These are phyloP conservation scores for Dipus sagitta DNA, from an alignment of 2,797 vertebrate species.

Conservation along the genomic window DNA sequence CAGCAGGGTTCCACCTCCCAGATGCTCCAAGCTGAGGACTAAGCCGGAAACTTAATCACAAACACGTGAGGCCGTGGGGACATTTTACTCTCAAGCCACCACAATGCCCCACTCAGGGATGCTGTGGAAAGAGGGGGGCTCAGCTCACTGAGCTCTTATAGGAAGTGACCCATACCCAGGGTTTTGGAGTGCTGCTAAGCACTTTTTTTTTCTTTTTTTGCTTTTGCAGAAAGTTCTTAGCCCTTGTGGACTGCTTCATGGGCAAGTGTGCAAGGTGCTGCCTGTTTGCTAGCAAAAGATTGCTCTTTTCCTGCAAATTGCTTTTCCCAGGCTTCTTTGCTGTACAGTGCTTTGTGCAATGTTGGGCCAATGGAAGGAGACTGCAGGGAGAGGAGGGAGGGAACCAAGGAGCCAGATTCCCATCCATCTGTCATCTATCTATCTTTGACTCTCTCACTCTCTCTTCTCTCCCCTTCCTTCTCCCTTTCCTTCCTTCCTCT, in stretches of 20 bases:
- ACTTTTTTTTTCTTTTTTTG: constrained; percentile 8
- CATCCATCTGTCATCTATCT: too few species aligned
- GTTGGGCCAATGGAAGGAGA: background rate
- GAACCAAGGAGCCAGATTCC: too few species aligned
- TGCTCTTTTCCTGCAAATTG: background rate
- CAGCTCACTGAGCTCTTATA: background rate
- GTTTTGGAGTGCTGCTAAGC: background rate
- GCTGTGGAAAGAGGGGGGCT: fast-evolving
- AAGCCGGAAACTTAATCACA: too few species aligned
- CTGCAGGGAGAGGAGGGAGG: background rate
- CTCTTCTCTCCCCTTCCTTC: background rate
- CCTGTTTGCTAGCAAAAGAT: background rate
- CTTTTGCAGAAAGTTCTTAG: constrained; percentile 35
- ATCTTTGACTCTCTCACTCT: background rate
- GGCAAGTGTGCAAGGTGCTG: background rate
- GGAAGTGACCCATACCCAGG: background rate
- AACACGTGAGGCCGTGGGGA: too few species aligned
- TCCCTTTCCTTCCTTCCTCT: background rate
- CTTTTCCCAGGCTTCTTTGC: constrained; percentile 26
- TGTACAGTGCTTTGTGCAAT: background rate
- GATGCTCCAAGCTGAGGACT: too few species aligned
- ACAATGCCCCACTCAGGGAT: background rate
- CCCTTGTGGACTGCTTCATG: background rate
- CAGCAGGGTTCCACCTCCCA: too few species aligned
- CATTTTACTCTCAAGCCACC: too few species aligned